Evolutionary conservation across 2,113 vertebrate genomes (phyloP).

Genomic region (Melanostigma gelatinosum): DNA sequence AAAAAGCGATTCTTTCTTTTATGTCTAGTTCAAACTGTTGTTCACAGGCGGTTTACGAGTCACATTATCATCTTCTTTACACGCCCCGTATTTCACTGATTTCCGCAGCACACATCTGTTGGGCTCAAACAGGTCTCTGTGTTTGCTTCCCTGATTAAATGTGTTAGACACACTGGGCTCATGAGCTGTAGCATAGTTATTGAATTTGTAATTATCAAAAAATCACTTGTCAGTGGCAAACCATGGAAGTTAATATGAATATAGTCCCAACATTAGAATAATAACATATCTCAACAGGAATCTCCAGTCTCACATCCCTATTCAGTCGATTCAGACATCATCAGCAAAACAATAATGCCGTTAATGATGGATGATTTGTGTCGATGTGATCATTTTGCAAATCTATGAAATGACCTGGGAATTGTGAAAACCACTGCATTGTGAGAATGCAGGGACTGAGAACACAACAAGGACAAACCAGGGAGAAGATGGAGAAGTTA

Average conservation of each 20-base stretch:
- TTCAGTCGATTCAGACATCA: too few relatives aligned
- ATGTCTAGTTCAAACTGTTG: neutral
- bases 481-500: conserved; percentile 30
- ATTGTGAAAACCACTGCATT: neutral
- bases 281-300: too few relatives aligned
- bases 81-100: neutral
- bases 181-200: neutral
- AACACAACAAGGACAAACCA: conserved; percentile 22
- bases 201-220: neutral
- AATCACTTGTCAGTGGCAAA: too few relatives aligned
- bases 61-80: neutral
- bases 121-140: neutral
- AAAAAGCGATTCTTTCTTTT: neutral
- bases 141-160: neutral
- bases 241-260: too few relatives aligned
- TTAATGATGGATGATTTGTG: neutral
- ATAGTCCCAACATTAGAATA: too few relatives aligned
- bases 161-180: neutral
- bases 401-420: neutral
- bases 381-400: conserved; percentile 22
- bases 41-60: neutral
- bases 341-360: too few relatives aligned
- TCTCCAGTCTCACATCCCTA: too few relatives aligned
- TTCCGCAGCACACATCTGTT: neutral
- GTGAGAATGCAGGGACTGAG: neutral